These are phyloP conservation scores for Dioctria linearis DNA, from an alignment of 2,888 invertebrate species.

Conservation along the genomic window DNA sequence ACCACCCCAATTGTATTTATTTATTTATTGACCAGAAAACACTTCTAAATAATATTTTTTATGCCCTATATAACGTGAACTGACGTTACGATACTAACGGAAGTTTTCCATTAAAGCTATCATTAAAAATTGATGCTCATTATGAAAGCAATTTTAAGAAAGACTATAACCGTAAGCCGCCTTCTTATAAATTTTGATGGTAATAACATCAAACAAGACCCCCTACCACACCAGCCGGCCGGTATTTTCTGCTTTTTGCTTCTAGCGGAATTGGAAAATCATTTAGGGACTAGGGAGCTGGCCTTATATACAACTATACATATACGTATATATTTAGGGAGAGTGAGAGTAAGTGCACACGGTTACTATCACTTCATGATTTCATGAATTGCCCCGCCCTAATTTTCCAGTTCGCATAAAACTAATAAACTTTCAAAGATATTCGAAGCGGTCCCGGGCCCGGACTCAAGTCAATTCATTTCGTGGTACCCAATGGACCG, in stretches of 20 bases:
- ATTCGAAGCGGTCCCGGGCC: conserved; percentile 19
- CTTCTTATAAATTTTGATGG: conserved; percentile 5
- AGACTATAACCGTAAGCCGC: conserved; percentile 17
- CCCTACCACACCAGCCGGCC: too few relatives aligned
- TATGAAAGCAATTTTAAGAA: conserved; percentile 23
- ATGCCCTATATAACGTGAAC: conserved; percentile 5
- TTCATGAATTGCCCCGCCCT: background rate
- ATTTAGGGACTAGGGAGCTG: background rate
- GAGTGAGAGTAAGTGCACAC: too few relatives aligned
- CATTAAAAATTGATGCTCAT: conserved; percentile 36
- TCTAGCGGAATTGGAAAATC: conserved; percentile 27
- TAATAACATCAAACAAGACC: background rate
- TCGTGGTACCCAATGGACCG: conserved; percentile 48
- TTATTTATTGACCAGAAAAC: too few relatives aligned
- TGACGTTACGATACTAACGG: conserved; percentile 23
- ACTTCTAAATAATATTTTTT: too few relatives aligned
- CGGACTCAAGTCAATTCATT: conserved; percentile 49
- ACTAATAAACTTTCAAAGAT: conserved; percentile 43
- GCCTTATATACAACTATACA: too few relatives aligned
- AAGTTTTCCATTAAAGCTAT: conserved; percentile 30
- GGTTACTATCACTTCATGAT: too few relatives aligned
- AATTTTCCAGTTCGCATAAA: conserved; percentile 18
- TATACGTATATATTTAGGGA: too few relatives aligned
- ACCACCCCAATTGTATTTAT: too few relatives aligned
- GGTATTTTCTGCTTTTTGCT: background rate